Evolutionary conservation across 2,797 vertebrate species (phyloP).

Genomic region (Gallinago solitaria): DNA sequence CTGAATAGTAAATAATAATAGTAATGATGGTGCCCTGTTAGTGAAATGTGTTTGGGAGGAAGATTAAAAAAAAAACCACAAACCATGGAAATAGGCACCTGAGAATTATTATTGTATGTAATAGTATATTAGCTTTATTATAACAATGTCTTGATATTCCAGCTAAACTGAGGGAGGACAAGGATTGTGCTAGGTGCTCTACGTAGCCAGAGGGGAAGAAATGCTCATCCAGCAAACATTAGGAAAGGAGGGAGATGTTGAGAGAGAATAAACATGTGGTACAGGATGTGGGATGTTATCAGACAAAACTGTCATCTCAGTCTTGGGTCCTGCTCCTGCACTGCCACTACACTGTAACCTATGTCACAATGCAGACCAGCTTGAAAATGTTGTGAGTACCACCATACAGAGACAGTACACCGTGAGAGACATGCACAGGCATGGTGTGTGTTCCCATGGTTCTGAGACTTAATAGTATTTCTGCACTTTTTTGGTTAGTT

Average conservation of each 20-base stretch:
- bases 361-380: accelerated
- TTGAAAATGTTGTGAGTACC: not conserved
- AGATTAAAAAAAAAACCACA: not conserved
- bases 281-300: not conserved
- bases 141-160: not conserved
- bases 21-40: constrained; percentile 46
- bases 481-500: not conserved
- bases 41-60: constrained; percentile 23
- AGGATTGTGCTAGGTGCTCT: not conserved
- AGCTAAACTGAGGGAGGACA: not conserved
- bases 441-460: not conserved
- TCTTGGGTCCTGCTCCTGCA: not conserved
- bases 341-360: accelerated
- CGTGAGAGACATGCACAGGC: not conserved
- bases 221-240: not conserved
- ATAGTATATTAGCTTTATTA: not conserved
- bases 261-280: not conserved
- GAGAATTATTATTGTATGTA: not conserved
- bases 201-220: not conserved
- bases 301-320: not conserved
- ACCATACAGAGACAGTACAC: accelerated
- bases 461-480: not conserved
- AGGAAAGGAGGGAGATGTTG: not conserved
- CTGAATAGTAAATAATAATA: constrained; percentile 68
- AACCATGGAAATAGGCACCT: not conserved